phyloP scores from a whole-genome alignment of 2,113 vertebrate genomes.

The Tautogolabrus adspersus region DNA sequence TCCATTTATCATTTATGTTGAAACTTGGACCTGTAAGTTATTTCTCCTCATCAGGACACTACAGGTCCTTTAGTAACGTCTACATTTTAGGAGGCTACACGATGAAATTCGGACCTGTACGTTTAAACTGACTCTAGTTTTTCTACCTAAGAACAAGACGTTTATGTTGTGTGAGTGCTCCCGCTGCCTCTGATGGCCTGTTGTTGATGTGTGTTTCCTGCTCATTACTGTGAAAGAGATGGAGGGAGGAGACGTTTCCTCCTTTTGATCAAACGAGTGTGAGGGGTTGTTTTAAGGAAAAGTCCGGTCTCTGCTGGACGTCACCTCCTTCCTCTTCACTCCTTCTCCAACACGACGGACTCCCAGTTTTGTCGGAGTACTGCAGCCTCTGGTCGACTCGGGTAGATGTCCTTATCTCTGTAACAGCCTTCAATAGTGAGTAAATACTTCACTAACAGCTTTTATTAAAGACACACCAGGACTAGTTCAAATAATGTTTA shows the following conservation, averaged over 20 bases:
- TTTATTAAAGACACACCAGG: too few species aligned
- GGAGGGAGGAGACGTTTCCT: constrained; percentile 60
- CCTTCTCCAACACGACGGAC: background rate
- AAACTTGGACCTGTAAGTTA: too few species aligned
- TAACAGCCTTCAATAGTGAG: constrained; percentile 66
- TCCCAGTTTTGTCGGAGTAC: background rate
- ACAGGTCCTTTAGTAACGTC: too few species aligned
- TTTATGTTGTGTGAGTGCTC: background rate
- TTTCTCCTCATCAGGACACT: too few species aligned
- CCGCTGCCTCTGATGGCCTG: background rate
- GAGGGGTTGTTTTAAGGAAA: constrained; percentile 34
- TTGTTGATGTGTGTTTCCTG: background rate
- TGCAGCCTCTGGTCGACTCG: background rate
- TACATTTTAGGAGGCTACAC: too few species aligned
- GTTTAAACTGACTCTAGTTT: too few species aligned
- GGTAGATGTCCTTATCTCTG: constrained; percentile 8
- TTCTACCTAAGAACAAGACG: background rate
- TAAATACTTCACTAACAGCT: constrained; percentile 18
- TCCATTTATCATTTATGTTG: too few species aligned
- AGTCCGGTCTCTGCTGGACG: background rate
- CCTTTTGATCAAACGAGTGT: constrained; percentile 28
- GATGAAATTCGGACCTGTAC: too few species aligned
- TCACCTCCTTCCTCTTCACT: constrained; percentile 50
- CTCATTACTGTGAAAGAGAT: constrained; percentile 26
- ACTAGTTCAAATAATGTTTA: background rate